A percentile compares a stretch with the other conserved stretches of the same genome.
These are phyloP conservation scores for Pachyuromys duprasi DNA, from an alignment of 2,797 vertebrate species.

Conservation along the genomic window DNA sequence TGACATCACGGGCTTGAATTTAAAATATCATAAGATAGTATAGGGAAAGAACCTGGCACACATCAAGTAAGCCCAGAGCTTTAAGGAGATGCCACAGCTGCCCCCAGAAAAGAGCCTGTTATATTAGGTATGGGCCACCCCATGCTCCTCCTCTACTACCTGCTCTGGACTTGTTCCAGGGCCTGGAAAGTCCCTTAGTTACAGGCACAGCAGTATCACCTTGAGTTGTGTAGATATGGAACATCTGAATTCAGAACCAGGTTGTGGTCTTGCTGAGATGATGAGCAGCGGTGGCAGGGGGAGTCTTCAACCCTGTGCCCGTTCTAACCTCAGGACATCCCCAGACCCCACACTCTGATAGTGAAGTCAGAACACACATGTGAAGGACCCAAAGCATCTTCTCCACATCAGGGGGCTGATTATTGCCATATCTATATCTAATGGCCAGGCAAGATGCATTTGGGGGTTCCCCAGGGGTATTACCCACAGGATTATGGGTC, in stretches of 20 bases:
- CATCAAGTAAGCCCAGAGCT: not conserved
- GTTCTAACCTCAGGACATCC: not conserved
- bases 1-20: not conserved
- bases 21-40: not conserved
- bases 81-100: not conserved
- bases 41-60: not conserved
- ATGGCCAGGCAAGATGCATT: not conserved
- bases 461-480: not conserved
- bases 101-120: not conserved
- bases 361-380: not conserved
- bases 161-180: not conserved
- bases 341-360: not conserved
- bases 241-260: not conserved
- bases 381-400: not conserved
- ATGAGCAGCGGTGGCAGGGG: too few species aligned
- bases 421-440: not conserved
- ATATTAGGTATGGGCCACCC: not conserved
- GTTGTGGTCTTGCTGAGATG: not conserved
- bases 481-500: not conserved
- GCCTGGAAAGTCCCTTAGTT: not conserved
- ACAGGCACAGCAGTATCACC: not conserved
- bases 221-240: not conserved
- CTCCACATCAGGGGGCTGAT: too few species aligned
- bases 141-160: not conserved
- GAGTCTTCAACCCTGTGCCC: not conserved